Conservation (phyloP, 2,113 vertebrate species). For the Smithornis capensis region DNA sequence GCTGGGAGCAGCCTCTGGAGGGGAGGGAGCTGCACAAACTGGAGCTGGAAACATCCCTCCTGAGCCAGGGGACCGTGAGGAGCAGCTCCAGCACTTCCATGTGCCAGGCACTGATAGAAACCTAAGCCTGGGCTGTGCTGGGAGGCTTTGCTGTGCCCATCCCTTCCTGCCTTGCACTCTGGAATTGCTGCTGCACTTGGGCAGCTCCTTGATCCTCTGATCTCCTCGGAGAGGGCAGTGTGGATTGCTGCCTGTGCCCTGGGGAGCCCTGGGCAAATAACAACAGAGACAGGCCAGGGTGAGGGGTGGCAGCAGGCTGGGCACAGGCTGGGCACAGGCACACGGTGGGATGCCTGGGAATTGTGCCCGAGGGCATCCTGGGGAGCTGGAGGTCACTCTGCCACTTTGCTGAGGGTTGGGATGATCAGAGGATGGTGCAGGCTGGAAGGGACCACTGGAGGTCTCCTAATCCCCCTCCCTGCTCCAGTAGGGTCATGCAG, state of each 20-base stretch:
- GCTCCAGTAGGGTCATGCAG: not conserved
- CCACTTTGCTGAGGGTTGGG: not conserved
- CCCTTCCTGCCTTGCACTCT: not conserved
- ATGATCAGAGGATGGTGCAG: not conserved
- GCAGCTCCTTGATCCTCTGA: not conserved
- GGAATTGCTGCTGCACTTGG: not conserved
- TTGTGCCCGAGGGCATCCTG: not conserved
- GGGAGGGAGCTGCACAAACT: not conserved
- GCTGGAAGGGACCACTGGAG: not conserved
- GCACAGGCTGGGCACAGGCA: rapidly evolving
- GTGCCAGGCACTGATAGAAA: not conserved
- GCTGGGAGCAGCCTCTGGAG: not conserved
- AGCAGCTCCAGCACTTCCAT: not conserved
- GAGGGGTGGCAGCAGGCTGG: not conserved
- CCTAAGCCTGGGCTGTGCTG: not conserved
- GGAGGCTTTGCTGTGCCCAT: not conserved
- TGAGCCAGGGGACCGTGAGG: too few relatives aligned
- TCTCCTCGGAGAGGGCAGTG: too few relatives aligned
- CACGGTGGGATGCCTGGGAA: not conserved
- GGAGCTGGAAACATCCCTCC: not conserved
- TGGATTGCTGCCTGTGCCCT: too few relatives aligned
- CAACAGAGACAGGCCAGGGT: too few relatives aligned
- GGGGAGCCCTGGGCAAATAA: too few relatives aligned
- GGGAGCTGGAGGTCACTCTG: not conserved
- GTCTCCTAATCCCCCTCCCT: not conserved